phyloP scores from a whole-genome alignment of 2,797 vertebrate genomes.

The Bucorvus abyssinicus region DNA sequence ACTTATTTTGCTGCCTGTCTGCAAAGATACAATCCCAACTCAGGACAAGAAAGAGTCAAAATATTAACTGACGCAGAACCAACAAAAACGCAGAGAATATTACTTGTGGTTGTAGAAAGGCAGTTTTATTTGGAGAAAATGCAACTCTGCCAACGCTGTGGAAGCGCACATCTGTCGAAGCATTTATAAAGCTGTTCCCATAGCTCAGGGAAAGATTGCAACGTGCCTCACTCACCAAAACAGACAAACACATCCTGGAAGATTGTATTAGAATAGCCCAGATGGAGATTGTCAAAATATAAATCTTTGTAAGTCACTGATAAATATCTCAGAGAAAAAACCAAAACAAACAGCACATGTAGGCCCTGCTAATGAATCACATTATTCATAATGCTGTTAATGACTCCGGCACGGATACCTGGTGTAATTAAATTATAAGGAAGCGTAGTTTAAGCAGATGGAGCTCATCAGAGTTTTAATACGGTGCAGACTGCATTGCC shows the following conservation, averaged over 20 bases:
- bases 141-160: background rate
- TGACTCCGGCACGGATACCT: slow-evolving; percentile 32
- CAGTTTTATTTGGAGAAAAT: background rate
- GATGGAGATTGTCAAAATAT: background rate
- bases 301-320: background rate
- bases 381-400: slow-evolving; percentile 36
- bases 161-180: background rate
- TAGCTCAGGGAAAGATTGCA: background rate
- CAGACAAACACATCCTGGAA: background rate
- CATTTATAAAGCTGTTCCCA: background rate
- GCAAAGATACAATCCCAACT: background rate
- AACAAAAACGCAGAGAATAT: background rate
- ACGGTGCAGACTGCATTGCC: background rate
- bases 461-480: slow-evolving; percentile 9
- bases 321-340: background rate
- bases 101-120: background rate
- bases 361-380: slow-evolving; percentile 12
- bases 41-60: background rate
- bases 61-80: background rate
- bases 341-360: background rate
- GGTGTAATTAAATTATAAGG: slow-evolving; percentile 51
- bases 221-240: background rate
- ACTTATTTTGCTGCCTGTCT: background rate
- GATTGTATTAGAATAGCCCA: background rate
- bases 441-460: slow-evolving; percentile 45